These are phyloP conservation scores for Beris morrisii DNA, from an alignment of 2,888 invertebrate genomes.

Conservation along the genomic window DNA sequence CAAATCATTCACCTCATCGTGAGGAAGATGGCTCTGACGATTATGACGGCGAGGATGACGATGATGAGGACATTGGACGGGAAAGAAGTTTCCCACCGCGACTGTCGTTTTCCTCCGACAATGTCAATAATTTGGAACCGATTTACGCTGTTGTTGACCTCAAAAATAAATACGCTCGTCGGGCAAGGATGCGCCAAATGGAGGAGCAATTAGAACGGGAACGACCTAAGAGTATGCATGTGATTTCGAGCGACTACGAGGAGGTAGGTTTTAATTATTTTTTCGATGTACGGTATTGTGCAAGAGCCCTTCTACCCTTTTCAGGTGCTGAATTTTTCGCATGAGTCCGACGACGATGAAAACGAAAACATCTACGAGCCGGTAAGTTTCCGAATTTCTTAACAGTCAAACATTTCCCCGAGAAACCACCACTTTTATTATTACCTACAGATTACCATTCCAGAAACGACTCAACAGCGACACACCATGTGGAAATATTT, in stretches of 20 bases:
- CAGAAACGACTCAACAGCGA: conserved; percentile 37
- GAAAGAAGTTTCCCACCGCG: conserved; percentile 9
- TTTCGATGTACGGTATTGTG: no score
- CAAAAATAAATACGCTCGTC: conserved; percentile 47
- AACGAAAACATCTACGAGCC: conserved; percentile 50
- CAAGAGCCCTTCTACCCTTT: conserved; percentile 7
- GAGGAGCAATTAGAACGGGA: conserved; percentile 40
- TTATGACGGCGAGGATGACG: conserved; percentile 19
- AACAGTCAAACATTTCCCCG: not conserved
- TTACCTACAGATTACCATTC: conserved; percentile 45
- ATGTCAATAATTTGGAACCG: conserved; percentile 42
- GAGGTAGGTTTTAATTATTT: conserved; percentile 38
- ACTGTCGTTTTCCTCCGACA: conserved; percentile 37
- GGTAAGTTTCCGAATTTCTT: conserved; percentile 40
- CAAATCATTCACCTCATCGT: conserved; percentile 20
- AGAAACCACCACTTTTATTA: conserved; percentile 21
- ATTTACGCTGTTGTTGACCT: conserved; percentile 50
- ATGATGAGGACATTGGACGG: conserved; percentile 23
- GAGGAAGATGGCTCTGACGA: conserved; percentile 20
- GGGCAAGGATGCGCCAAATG: conserved; percentile 42
- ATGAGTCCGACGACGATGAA: conserved; percentile 40
- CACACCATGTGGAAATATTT: conserved; percentile 46
- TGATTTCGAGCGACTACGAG: conserved; percentile 43
- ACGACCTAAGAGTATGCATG: conserved; percentile 42
- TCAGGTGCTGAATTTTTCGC: conserved; percentile 43